These are phyloP conservation scores for Dasyornis broadbenti DNA, from an alignment of 2,113 vertebrate genomes.

Conservation along the genomic window DNA sequence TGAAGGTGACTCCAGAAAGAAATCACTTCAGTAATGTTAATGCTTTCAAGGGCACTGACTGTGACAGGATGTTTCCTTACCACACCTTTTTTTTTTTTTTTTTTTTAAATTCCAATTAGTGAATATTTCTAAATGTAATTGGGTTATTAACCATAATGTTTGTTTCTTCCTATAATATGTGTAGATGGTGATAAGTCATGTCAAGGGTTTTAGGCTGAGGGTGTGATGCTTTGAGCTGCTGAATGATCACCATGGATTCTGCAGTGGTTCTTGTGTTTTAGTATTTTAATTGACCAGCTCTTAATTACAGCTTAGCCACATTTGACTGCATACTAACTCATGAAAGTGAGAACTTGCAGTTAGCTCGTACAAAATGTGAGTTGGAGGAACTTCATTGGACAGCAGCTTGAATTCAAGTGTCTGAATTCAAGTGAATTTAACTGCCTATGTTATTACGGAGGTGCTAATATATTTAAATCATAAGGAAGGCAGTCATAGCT, in stretches of 20 bases:
- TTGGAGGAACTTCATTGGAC: not conserved
- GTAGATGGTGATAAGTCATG: not conserved
- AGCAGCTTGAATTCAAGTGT: not conserved
- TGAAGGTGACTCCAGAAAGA: not conserved
- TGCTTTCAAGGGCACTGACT: not conserved
- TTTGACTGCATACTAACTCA: not conserved
- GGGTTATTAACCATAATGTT: not conserved
- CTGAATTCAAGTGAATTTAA: not conserved
- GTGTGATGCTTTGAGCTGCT: not conserved
- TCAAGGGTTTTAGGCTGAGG: not conserved
- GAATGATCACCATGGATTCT: not conserved
- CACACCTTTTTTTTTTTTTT: not conserved
- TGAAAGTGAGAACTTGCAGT: not conserved
- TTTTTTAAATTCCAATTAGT: not conserved
- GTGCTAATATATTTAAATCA: not conserved
- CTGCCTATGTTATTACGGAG: not conserved
- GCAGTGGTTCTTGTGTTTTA: not conserved
- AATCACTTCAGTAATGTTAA: not conserved
- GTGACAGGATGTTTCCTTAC: not conserved
- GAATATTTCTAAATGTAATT: not conserved
- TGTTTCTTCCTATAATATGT: not conserved
- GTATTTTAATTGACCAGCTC: not conserved
- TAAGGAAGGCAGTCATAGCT: not conserved
- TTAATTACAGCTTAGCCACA: not conserved
- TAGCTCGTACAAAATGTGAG: not conserved